Base-by-base conservation (phyloP, 2,797 vertebrate genomes). In the Triplophysa bombifrons region DNA sequence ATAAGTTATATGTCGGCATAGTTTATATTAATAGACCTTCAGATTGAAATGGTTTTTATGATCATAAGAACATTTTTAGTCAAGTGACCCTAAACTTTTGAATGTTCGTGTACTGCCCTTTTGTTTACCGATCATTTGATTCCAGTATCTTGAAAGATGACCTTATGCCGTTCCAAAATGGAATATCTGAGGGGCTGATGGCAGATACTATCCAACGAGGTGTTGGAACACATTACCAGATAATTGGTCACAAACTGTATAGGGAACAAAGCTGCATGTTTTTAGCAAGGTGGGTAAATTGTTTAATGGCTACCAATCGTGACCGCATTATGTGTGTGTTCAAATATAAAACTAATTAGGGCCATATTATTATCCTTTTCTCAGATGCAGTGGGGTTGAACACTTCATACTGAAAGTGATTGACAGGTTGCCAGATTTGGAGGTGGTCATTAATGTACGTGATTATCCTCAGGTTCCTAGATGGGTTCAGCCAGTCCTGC, bases 361-460 rank as follows among this genome's bases (percentile, higher is more conserved):
- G 30, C 13, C 25, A 27, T 2, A 9, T 65, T 58, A 19, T 72
- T 41, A 61, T 16, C 84, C 51, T 85, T 1, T 85, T 51, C 85
- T 1, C 85, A 99, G 98, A 76, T 99, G 98, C 86, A 97, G 95
- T 27, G 98, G 98, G n/a, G 95, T 98, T 50, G 98, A 99, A 81
- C 96, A 99, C 85, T 99, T 99, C 85, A 93, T 99, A 76, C 88
- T 98, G 86, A 92, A 94, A 86, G 89, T 97, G 81, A 95, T 98
- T 8, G 87, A 87, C 79, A 90, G 25, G 56, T 89, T 99, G 41
- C 96, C 98, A 6, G 95, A 99, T 88, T 85, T 96, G 91, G 98
- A 99, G 89, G 93, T 98, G 93, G 94, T 99, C 76, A 93, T 99
- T 76, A 99, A 99, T 60, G 98, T 99, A n/a, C 91, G 98, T 71